Evolutionary conservation across 35 echinoderm and acorn worm species (phyloP).

Genomic region (Acanthaster planci): DNA sequence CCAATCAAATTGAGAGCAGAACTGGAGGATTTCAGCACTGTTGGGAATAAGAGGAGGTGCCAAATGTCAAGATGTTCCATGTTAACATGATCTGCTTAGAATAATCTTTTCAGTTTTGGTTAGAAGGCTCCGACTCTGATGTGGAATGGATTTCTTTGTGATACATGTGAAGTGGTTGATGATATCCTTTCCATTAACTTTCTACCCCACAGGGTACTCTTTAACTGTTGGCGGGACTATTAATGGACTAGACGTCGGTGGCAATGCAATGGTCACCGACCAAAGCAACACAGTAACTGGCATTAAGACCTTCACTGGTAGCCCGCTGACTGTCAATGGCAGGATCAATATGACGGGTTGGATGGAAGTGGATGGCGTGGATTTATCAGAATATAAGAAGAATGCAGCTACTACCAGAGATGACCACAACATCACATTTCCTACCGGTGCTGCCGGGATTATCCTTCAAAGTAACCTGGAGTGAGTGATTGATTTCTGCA

Average conservation of each 20-base stretch:
- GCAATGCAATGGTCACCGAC: slow-evolving; percentile 62
- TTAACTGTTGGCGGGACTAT: slow-evolving; percentile 54
- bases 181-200: too few species aligned
- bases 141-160: too few species aligned
- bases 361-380: slow-evolving; percentile 54
- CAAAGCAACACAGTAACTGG: slow-evolving; percentile 48
- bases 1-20: too few species aligned
- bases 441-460: slow-evolving; percentile 6
- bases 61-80: too few species aligned
- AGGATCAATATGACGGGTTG: slow-evolving; percentile 27
- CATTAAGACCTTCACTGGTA: slow-evolving; percentile 58
- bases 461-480: slow-evolving; percentile 24
- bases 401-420: slow-evolving; percentile 25
- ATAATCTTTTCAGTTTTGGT: too few species aligned
- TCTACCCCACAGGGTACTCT: background rate
- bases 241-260: slow-evolving; percentile 56
- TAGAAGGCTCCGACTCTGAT: too few species aligned
- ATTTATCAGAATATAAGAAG: slow-evolving; percentile 47
- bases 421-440: slow-evolving; percentile 13
- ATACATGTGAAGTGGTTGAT: too few species aligned
- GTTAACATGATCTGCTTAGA: too few species aligned
- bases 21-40: too few species aligned
- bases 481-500: slow-evolving; percentile 37
- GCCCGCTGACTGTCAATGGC: background rate
- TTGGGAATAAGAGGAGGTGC: too few species aligned